Percentiles rank a stretch among this genome's conserved stretches.
Conservation (phyloP, 2,888 invertebrate species). For the Troglohyphantes excavatus region DNA sequence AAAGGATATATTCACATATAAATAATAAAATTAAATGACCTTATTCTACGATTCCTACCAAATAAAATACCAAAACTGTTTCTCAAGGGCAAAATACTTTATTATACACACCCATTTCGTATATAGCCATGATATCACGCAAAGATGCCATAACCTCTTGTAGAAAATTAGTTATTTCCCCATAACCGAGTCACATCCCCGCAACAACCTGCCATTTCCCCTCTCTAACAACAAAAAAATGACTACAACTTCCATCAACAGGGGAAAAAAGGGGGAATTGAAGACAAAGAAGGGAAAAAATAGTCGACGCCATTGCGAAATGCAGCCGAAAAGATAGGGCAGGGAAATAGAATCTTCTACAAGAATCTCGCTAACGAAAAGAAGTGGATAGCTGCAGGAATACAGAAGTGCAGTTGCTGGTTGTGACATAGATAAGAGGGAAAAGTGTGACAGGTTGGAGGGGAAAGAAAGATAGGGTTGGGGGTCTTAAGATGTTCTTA, state of each 20-base stretch:
- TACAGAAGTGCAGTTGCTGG: slow-evolving; percentile 34
- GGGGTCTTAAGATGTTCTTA: not conserved
- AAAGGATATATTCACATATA: too few relatives aligned
- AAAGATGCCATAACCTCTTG: slow-evolving; percentile 24
- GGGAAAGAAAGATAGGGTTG: slow-evolving; percentile 7
- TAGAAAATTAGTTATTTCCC: slow-evolving; percentile 41
- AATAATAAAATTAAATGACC: too few relatives aligned
- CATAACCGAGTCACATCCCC: not conserved
- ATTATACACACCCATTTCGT: not conserved
- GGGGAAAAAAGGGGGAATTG: not conserved
- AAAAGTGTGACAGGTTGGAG: slow-evolving; percentile 26
- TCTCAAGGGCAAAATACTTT: not conserved
- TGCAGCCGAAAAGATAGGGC: slow-evolving; percentile 27
- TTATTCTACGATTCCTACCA: too few relatives aligned
- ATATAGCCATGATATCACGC: not conserved
- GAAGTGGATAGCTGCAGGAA: slow-evolving; percentile 23
- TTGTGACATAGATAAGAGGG: slow-evolving; percentile 26
- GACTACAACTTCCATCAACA: not conserved
- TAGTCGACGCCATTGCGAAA: slow-evolving; percentile 7
- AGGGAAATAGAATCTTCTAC: slow-evolving; percentile 52
- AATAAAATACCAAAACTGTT: not conserved
- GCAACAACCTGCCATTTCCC: slow-evolving; percentile 10
- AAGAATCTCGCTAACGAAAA: slow-evolving; percentile 39
- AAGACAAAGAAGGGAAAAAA: not conserved
- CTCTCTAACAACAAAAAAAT: slow-evolving; percentile 17